phyloP scores from a whole-genome alignment of 2,888 invertebrate genomes.

The Tuta absoluta region DNA sequence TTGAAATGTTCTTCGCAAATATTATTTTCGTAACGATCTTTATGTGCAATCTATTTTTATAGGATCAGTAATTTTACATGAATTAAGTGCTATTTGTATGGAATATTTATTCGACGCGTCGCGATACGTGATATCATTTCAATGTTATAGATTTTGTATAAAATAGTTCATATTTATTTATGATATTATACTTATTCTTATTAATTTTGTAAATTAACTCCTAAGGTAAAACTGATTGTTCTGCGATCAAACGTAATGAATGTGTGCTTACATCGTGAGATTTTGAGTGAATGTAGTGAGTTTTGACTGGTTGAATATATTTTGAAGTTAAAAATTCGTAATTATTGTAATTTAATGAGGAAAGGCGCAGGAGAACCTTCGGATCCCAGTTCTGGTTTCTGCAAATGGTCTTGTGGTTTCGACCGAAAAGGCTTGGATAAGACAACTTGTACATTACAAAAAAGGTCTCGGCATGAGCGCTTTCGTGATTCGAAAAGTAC shows the following conservation, averaged over 20 bases:
- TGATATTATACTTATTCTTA: conserved; percentile 67
- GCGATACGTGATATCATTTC: conserved; percentile 68
- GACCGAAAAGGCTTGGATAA: not conserved
- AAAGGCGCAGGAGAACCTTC: conserved; percentile 2
- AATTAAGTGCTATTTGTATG: conserved; percentile 42
- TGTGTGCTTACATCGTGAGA: conserved; percentile 67
- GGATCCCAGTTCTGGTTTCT: conserved; percentile 9
- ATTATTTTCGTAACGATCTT: conserved; percentile 69
- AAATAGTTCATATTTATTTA: conserved; percentile 73
- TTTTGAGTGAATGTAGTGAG: conserved; percentile 69
- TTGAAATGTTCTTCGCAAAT: conserved; percentile 58
- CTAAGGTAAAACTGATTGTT: conserved; percentile 65
- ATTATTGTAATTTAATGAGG: conserved; percentile 8
- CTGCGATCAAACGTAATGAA: conserved; percentile 56
- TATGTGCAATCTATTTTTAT: conserved; percentile 79
- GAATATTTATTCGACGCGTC: conserved; percentile 46
- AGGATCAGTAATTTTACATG: conserved; percentile 65
- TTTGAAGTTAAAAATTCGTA: conserved; percentile 50
- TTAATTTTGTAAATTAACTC: conserved; percentile 71
- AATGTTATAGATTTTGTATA: conserved; percentile 76
- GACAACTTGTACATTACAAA: not conserved
- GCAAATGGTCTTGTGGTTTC: not conserved
- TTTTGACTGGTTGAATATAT: conserved; percentile 63
- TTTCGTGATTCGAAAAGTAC: not conserved
- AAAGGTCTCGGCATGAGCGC: not conserved